Base-by-base conservation (phyloP, 2,113 vertebrate genomes). In the Gambusia holbrooki region DNA sequence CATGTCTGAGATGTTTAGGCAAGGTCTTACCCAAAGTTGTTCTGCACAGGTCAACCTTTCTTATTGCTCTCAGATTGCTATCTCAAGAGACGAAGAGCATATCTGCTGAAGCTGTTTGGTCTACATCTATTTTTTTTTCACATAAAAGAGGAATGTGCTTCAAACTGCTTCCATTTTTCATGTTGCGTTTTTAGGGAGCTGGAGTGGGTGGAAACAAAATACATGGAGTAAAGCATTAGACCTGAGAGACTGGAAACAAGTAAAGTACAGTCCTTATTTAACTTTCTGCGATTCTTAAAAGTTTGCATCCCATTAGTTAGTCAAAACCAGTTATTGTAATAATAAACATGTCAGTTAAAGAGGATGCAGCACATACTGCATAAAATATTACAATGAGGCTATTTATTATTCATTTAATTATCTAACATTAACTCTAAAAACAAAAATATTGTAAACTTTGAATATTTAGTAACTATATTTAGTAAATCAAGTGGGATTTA, bases 1-100 rank as follows among this genome's bases (percentile, higher is more conserved):
- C 83, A 90, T 72, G 40, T 88, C 82, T 73, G 80, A 84, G 80
- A 85, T 81, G 88, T 89, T 89, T 84, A 88, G 54, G 75, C 76
- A 83, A 86, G 74, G 84, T 86, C 76, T 86, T 51, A 60, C 51
- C 79, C 73, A 82, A 82, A 84, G 79, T 68, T 86, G 71, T 77
- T 80, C 64, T 66, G 5, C 66, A 51, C 70, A 58, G 80, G 84
- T 88, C 84, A 79, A 42, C 72, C 68, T 60, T 62, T 73, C 54
- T 73, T 77, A 62, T 71, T 33, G 4, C 66, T 64, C 71, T 17
- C 11, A 65, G 73, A 42, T 74, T 17, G 7, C 29, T 51, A 28
- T 79, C 69, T 76, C 72, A 25, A 12, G 30, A 29, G 69, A n/a
- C 25, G 19, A 32, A 29, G 48, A 63, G 11, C 70, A 74, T 2